phyloP scores from a whole-genome alignment of 2,888 invertebrate genomes.

The Leptopilina syphax region DNA sequence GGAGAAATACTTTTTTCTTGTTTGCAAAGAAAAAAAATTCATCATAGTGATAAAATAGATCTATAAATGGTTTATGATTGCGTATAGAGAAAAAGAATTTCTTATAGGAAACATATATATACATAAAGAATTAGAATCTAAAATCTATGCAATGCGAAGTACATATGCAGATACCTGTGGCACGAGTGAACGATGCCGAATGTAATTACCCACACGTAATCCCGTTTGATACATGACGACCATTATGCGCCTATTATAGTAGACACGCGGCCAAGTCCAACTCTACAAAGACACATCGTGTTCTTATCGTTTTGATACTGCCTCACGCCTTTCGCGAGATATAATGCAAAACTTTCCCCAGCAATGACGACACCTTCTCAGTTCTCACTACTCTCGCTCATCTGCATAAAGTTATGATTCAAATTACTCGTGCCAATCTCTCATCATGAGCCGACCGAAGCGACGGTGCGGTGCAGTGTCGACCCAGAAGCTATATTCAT shows the following conservation, averaged over 20 bases:
- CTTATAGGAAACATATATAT: background rate
- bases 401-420: constrained; percentile 34
- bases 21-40: too few species aligned
- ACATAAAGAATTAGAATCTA: background rate
- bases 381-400: background rate
- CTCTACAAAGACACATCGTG: constrained; percentile 45
- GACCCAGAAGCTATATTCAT: background rate
- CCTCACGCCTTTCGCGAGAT: constrained; percentile 48
- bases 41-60: too few species aligned
- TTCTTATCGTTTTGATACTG: constrained; percentile 43
- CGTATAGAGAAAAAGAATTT: background rate
- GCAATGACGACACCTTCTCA: constrained; percentile 7
- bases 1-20: too few species aligned
- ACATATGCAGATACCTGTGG: constrained; percentile 51
- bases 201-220: constrained; percentile 64
- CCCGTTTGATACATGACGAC: constrained; percentile 61
- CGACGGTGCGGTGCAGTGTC: background rate
- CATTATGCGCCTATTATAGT: constrained; percentile 62
- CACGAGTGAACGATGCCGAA: constrained; percentile 58
- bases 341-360: constrained; percentile 10
- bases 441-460: background rate
- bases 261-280: constrained; percentile 42
- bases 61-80: too few species aligned
- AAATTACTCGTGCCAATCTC: constrained; percentile 1
- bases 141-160: constrained; percentile 4